These are phyloP conservation scores for Stichodactyla helianthus DNA, from an alignment of 64 coral and sea anemone genomes.

Conservation along the genomic window DNA sequence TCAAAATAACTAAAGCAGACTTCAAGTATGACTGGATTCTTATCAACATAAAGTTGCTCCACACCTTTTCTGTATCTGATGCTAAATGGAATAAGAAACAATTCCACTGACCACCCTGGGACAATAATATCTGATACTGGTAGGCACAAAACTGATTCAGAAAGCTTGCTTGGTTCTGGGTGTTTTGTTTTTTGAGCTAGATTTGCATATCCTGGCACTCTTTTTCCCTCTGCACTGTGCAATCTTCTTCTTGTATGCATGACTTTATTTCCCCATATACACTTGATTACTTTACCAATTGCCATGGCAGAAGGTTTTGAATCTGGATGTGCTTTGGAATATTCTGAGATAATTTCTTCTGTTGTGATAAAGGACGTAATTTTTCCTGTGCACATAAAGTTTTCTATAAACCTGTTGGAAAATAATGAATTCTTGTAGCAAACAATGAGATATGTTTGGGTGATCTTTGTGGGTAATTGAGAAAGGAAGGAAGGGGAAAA, in stretches of 20 bases:
- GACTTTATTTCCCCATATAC: slow-evolving; percentile 1
- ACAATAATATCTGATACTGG: background rate
- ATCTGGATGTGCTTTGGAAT: background rate
- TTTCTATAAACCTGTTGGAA: background rate
- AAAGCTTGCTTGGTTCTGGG: background rate
- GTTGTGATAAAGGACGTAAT: background rate
- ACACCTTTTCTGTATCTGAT: background rate
- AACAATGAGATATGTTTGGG: too few relatives aligned
- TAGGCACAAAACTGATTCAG: background rate
- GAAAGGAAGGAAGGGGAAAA: background rate
- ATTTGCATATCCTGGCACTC: background rate
- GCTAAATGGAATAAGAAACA: background rate
- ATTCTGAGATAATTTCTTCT: background rate
- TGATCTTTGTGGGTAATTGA: too few relatives aligned
- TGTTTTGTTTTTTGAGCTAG: background rate
- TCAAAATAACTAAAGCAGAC: background rate
- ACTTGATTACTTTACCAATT: background rate
- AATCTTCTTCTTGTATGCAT: background rate
- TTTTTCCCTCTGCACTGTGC: background rate
- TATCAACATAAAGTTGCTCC: background rate
- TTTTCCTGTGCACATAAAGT: background rate
- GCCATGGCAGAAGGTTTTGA: background rate
- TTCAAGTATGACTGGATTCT: background rate
- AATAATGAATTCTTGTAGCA: background rate
- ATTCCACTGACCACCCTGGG: slow-evolving; percentile 3